Conservation (phyloP, 2,113 vertebrate genomes). For the Ageneiosus marmoratus region DNA sequence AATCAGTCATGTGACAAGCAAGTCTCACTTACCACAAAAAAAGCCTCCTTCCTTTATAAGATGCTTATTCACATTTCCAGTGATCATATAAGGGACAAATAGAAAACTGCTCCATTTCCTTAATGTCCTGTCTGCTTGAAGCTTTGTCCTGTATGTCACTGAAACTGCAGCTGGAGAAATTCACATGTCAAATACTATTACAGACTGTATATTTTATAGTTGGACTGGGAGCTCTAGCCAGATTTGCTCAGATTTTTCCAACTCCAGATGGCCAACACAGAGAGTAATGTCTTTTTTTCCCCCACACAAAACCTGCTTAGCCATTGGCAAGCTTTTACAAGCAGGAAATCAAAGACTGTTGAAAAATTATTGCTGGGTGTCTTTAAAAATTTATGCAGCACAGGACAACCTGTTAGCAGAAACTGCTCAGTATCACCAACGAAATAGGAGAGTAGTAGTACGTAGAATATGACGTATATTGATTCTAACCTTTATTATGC, state of each 20-base stretch:
- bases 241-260: slow-evolving; percentile 27
- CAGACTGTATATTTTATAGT: slow-evolving; percentile 37
- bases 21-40: neutral
- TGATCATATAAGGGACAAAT: slow-evolving; percentile 46
- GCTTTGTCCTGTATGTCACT: slow-evolving; percentile 2
- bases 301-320: neutral
- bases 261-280: slow-evolving; percentile 19
- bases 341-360: slow-evolving; percentile 2
- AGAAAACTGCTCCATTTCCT: slow-evolving; percentile 33
- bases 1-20: slow-evolving; percentile 45
- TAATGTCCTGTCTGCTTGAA: neutral
- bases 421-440: neutral
- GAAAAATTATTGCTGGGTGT: neutral
- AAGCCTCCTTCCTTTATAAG: neutral
- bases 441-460: neutral
- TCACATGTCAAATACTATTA: slow-evolving; percentile 19
- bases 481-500: slow-evolving; percentile 1
- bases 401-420: slow-evolving; percentile 18
- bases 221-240: slow-evolving; percentile 13
- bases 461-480: neutral
- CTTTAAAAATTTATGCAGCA: slow-evolving; percentile 19
- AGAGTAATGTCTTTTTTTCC: slow-evolving; percentile 1
- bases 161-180: slow-evolving; percentile 38
- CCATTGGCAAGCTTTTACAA: slow-evolving; percentile 24
- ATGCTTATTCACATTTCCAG: slow-evolving; percentile 38